Evolutionary conservation across 2,113 vertebrate species (phyloP).

Genomic region (Cygnus buccinator): DNA sequence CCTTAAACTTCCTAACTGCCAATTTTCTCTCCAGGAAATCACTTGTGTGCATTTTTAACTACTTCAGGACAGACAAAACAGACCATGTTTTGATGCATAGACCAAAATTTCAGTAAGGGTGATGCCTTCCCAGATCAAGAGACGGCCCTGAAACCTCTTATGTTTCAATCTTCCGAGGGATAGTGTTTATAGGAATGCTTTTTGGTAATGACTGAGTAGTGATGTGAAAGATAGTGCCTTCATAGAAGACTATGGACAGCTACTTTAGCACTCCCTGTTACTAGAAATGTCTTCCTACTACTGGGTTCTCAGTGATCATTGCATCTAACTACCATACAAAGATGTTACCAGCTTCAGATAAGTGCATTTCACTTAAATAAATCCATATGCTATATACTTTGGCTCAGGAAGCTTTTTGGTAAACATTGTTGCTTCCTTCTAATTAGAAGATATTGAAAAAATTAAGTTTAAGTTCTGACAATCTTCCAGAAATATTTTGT

Average conservation of each 20-base stretch:
- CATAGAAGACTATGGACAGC: background rate
- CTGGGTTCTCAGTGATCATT: background rate
- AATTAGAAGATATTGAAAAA: background rate
- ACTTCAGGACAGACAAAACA: background rate
- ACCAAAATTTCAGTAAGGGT: background rate
- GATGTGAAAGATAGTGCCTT: background rate
- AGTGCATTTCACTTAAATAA: background rate
- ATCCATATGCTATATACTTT: background rate
- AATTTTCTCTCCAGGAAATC: background rate
- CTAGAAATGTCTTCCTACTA: background rate
- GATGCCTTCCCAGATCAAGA: background rate
- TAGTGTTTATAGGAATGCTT: conserved; percentile 1
- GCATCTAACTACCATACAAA: background rate
- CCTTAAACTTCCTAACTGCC: background rate
- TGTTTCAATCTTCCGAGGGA: conserved; percentile 9
- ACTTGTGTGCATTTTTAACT: background rate
- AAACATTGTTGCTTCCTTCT: background rate
- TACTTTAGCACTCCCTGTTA: background rate
- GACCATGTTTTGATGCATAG: background rate
- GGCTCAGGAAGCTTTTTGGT: background rate
- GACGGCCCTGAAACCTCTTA: background rate
- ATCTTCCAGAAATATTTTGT: conserved; percentile 10
- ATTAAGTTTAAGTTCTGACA: background rate
- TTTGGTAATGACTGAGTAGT: background rate
- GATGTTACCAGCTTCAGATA: background rate